phyloP scores from a whole-genome alignment of 2,888 invertebrate genomes.

The Campoletis raptor region DNA sequence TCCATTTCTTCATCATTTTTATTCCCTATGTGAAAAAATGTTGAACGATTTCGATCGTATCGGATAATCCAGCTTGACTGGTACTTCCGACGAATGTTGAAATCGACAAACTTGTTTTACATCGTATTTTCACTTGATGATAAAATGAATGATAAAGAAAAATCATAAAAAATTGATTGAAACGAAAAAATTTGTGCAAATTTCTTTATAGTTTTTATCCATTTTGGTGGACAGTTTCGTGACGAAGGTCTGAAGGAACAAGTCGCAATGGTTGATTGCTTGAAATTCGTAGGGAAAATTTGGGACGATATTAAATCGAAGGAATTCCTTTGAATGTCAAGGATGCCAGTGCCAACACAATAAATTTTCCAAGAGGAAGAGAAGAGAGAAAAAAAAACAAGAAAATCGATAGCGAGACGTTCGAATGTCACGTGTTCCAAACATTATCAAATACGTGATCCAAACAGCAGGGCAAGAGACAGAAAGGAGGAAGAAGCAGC shows the following conservation, averaged over 20 bases:
- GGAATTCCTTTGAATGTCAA: background rate
- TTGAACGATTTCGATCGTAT: slow-evolving; percentile 50
- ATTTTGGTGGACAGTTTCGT: background rate
- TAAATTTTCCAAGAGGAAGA: slow-evolving; percentile 10
- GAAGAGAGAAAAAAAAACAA: slow-evolving; percentile 34
- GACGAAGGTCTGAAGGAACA: background rate
- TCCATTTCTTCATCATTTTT: slow-evolving; percentile 37
- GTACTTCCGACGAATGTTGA: background rate
- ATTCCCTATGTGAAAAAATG: slow-evolving; percentile 31
- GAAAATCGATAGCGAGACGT: slow-evolving; percentile 22
- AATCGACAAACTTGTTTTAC: background rate
- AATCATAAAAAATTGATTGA: background rate
- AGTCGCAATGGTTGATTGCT: background rate
- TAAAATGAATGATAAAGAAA: background rate
- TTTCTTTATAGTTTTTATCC: background rate
- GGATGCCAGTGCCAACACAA: background rate
- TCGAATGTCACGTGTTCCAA: slow-evolving; percentile 58
- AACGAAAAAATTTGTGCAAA: background rate
- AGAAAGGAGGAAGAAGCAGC: background rate
- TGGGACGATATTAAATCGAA: background rate
- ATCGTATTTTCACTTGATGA: background rate
- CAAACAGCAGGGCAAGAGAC: slow-evolving; percentile 7
- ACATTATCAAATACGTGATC: slow-evolving; percentile 69
- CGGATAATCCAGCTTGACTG: slow-evolving; percentile 12
- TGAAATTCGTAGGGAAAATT: background rate